Evolutionary conservation across 2,797 vertebrate species (phyloP).

Genomic region (Chaetophractus vellerosus): DNA sequence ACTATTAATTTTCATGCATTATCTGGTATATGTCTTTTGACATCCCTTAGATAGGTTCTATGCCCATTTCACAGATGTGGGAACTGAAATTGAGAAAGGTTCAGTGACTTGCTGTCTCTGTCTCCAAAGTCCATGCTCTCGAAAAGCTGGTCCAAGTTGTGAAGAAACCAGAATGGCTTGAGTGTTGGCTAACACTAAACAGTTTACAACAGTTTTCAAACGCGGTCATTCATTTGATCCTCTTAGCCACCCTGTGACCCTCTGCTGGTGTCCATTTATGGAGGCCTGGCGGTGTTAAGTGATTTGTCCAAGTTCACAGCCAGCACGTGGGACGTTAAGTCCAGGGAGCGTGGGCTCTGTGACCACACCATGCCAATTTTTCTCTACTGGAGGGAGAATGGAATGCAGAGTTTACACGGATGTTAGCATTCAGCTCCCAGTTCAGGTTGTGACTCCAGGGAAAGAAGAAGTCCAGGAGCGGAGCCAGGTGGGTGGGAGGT

Average conservation of each 20-base stretch:
- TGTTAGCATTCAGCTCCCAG: not conserved
- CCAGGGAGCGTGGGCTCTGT: not conserved
- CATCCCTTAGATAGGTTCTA: not conserved
- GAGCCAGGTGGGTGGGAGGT: no score
- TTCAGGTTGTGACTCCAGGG: not conserved
- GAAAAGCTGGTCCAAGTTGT: not conserved
- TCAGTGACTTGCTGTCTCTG: not conserved
- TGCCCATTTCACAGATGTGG: not conserved
- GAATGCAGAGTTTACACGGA: not conserved
- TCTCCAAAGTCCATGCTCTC: not conserved
- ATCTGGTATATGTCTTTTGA: not conserved
- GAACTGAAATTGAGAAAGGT: conserved; percentile 21
- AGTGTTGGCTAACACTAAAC: not conserved
- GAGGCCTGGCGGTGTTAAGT: not conserved
- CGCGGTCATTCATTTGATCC: not conserved
- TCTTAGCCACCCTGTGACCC: not conserved
- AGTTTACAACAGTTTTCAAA: not conserved
- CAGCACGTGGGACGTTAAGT: not conserved
- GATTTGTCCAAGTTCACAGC: not conserved
- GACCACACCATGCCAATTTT: not conserved
- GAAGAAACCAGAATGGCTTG: not conserved
- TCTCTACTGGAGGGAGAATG: not conserved
- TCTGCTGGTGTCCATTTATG: not conserved
- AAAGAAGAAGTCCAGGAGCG: not conserved
- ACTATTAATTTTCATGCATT: not conserved